phyloP scores from a whole-genome alignment of 2,797 vertebrate genomes.

The Aphelocoma californica region DNA sequence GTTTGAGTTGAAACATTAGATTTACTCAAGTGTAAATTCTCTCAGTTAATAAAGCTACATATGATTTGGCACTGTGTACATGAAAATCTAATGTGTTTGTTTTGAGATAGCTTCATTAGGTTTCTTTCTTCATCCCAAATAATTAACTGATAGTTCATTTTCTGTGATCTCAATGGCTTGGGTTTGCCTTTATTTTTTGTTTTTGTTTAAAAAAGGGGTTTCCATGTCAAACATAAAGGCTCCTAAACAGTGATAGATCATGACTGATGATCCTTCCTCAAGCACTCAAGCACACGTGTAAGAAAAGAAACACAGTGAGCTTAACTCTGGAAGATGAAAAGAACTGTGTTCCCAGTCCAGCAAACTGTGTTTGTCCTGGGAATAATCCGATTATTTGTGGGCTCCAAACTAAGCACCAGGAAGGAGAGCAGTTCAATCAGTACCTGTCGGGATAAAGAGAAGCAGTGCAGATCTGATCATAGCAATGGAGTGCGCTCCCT shows the following conservation, averaged over 20 bases:
- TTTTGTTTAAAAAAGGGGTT: background rate
- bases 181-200: background rate
- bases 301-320: background rate
- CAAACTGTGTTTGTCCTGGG: background rate
- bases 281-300: background rate
- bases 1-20: background rate
- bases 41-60: background rate
- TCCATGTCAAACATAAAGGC: rapidly evolving
- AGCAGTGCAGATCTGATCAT: background rate
- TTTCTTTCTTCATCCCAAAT: background rate
- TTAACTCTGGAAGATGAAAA: background rate
- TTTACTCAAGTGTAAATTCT: background rate
- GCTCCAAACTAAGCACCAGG: background rate
- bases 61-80: background rate
- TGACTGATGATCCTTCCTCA: background rate
- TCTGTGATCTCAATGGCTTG: background rate
- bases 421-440: background rate
- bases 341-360: background rate
- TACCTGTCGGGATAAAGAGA: background rate
- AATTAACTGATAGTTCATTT: background rate
- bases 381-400: background rate
- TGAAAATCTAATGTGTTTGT: background rate
- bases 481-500: background rate
- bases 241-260: background rate
- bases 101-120: background rate